phyloP scores from a whole-genome alignment of 2,797 vertebrate species.

The Mormyrops boulengeri region DNA sequence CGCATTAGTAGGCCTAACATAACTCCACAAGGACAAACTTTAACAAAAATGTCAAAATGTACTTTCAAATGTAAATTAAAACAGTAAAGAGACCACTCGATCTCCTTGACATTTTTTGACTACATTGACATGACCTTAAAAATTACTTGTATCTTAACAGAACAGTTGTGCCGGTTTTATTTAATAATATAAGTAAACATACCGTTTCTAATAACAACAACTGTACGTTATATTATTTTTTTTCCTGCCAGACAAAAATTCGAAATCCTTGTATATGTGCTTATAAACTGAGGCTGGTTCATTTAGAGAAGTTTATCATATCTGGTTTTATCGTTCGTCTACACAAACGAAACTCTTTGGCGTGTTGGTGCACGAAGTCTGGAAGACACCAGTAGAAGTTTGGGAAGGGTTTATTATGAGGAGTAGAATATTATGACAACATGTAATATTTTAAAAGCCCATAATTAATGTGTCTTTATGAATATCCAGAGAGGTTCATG shows the following conservation, averaged over 20 bases:
- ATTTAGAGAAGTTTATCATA: neutral
- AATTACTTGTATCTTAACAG: neutral
- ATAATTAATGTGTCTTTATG: neutral
- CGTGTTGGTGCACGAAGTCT: neutral
- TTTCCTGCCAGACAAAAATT: neutral
- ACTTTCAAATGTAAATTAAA: neutral
- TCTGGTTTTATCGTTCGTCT: neutral
- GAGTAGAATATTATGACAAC: neutral
- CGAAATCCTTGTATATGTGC: neutral
- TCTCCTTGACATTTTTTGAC: neutral
- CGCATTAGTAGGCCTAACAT: neutral
- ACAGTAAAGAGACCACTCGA: neutral
- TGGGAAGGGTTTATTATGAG: neutral
- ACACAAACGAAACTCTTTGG: neutral
- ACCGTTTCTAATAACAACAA: neutral
- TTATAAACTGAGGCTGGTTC: neutral
- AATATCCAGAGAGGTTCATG: neutral
- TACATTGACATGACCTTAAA: neutral
- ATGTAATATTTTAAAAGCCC: neutral
- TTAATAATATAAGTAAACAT: neutral
- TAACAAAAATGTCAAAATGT: neutral
- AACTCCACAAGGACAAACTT: neutral
- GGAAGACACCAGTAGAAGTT: neutral
- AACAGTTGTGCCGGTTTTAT: neutral
- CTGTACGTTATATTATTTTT: neutral